These are phyloP conservation scores for Calliopsis andreniformis DNA, from an alignment of 1,140 invertebrate genomes.

Conservation along the genomic window DNA sequence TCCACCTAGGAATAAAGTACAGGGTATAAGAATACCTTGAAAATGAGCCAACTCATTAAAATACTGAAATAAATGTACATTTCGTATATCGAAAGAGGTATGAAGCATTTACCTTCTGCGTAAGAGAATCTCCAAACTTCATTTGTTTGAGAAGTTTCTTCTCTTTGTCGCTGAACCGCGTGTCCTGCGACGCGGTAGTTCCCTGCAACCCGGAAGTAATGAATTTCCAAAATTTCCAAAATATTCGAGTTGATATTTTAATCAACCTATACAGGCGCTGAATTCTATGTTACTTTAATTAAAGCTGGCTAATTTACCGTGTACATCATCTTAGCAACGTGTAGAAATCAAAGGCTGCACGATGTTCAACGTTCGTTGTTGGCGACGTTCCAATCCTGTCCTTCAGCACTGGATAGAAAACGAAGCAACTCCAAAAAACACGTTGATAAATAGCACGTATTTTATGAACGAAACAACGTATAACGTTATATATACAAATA, in stretches of 20 bases:
- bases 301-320: conserved; percentile 74
- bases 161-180: conserved; percentile 99
- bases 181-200: conserved; percentile 98
- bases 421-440: not conserved
- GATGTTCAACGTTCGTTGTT: conserved; percentile 22
- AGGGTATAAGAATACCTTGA: not conserved
- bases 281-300: not conserved
- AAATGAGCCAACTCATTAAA: too few relatives aligned
- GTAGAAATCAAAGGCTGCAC: conserved; percentile 1
- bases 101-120: conserved; percentile 88
- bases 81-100: not conserved
- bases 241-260: not conserved
- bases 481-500: conserved; percentile 8
- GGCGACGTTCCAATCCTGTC: conserved; percentile 6
- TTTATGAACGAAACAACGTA: not conserved
- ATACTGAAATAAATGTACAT: not conserved
- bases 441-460: not conserved
- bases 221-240: conserved; percentile 25
- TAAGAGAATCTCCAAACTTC: conserved; percentile 97
- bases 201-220: conserved; percentile 85
- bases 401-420: not conserved
- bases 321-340: conserved; percentile 80
- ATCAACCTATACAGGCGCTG: not conserved
- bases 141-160: conserved; percentile 99
- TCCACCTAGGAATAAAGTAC: conserved; percentile 88